Conservation (phyloP, 2,797 vertebrate genomes). For the Xerus rutilus region DNA sequence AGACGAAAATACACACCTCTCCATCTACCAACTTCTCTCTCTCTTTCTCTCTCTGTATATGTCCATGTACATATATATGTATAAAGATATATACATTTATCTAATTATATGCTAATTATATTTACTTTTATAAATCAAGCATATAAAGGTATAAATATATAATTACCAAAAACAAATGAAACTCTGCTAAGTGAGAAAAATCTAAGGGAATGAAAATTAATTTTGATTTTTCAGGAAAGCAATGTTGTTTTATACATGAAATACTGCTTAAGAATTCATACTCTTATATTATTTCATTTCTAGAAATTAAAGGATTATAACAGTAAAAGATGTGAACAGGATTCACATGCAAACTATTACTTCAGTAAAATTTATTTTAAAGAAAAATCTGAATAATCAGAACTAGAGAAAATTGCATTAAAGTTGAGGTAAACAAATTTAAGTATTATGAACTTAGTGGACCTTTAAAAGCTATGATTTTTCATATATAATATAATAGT, state of each 20-base stretch:
- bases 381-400: background rate
- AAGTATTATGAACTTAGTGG: background rate
- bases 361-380: background rate
- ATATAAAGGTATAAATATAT: background rate
- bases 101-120: background rate
- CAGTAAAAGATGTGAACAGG: background rate
- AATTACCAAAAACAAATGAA: background rate
- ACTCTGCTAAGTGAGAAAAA: background rate
- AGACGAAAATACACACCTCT: too few relatives aligned
- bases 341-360: background rate
- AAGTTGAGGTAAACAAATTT: background rate
- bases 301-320: background rate
- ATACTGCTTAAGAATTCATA: background rate
- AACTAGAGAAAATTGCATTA: background rate
- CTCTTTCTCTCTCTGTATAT: background rate
- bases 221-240: background rate
- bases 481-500: too few relatives aligned
- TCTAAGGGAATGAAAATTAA: background rate
- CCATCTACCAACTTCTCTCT: too few relatives aligned
- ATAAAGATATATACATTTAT: background rate
- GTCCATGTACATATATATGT: background rate
- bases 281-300: background rate
- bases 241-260: background rate
- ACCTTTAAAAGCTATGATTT: background rate
- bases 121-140: background rate